These are phyloP conservation scores for Aleiodes testaceus DNA, from an alignment of 2,888 invertebrate genomes.

Conservation along the genomic window DNA sequence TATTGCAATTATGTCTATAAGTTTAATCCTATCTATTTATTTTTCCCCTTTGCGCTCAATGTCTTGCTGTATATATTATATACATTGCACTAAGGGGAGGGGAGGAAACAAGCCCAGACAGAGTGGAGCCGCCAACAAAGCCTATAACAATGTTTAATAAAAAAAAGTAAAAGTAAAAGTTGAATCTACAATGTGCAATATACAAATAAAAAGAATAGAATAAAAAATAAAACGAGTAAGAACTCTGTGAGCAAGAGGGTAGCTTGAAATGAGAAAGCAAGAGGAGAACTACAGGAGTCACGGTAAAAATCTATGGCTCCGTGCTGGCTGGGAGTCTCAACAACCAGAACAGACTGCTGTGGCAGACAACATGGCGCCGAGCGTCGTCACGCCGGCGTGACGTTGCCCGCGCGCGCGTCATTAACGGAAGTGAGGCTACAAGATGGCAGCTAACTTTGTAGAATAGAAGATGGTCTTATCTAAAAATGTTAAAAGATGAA, in stretches of 20 bases:
- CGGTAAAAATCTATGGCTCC: constrained; percentile 58
- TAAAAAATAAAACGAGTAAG: constrained; percentile 1
- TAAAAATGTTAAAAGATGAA: background rate
- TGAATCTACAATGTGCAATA: constrained; percentile 5
- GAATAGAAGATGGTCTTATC: constrained; percentile 27
- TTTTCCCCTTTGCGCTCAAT: background rate
- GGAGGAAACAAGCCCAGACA: background rate
- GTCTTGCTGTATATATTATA: background rate
- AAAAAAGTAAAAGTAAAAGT: constrained; percentile 21
- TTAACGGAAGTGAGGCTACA: constrained; percentile 71
- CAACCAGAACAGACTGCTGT: constrained; percentile 57
- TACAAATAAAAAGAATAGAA: constrained; percentile 25
- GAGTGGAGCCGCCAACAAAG: background rate
- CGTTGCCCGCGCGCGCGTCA: constrained; percentile 69
- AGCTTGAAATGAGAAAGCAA: constrained; percentile 46
- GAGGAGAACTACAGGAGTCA: constrained; percentile 40
- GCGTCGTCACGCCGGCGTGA: constrained; percentile 65
- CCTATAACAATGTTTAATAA: background rate
- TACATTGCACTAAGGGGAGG: background rate
- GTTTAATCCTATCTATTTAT: constrained; percentile 1
- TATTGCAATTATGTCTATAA: background rate
- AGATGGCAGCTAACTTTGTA: constrained; percentile 64
- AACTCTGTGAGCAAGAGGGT: constrained; percentile 21
- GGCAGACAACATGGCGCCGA: constrained; percentile 73
- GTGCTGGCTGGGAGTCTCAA: constrained; percentile 64